phyloP scores from a whole-genome alignment of 2,113 vertebrate species.

The Tautogolabrus adspersus region DNA sequence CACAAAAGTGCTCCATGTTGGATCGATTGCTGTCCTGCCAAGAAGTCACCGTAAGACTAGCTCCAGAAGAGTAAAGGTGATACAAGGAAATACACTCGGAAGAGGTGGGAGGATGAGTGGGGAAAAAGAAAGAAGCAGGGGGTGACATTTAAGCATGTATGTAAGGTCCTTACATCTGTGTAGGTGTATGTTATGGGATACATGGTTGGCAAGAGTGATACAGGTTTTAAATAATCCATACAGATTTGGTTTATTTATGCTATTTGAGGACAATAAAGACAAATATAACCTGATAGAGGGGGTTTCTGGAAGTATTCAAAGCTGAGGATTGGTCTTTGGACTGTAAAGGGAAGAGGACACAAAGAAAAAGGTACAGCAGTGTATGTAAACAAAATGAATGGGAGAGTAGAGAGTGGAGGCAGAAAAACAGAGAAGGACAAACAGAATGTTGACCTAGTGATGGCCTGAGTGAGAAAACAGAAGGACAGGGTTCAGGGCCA shows the following conservation, averaged over 20 bases:
- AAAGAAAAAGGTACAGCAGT: too few relatives aligned
- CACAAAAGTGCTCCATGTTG: slow-evolving; percentile 51
- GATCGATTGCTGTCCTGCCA: slow-evolving; percentile 62
- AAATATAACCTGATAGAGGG: too few relatives aligned
- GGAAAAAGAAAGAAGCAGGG: not conserved
- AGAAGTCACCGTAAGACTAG: slow-evolving; percentile 48
- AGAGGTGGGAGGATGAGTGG: not conserved
- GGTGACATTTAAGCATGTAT: not conserved
- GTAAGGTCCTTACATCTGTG: too few relatives aligned
- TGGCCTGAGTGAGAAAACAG: not conserved
- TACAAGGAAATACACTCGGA: not conserved
- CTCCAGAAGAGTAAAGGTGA: slow-evolving; percentile 38
- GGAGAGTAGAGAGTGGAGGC: too few relatives aligned
- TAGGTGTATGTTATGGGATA: too few relatives aligned
- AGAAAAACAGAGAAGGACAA: not conserved
- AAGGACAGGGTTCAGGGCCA: not conserved
- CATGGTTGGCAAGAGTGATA: too few relatives aligned
- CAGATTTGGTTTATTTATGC: too few relatives aligned
- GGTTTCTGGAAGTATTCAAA: too few relatives aligned
- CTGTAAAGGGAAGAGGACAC: too few relatives aligned
- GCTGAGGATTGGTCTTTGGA: too few relatives aligned
- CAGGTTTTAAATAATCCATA: too few relatives aligned
- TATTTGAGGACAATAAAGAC: too few relatives aligned
- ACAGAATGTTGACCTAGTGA: not conserved
- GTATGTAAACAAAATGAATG: not conserved